Percentiles rank a stretch among this genome's conserved stretches.
Evolutionary conservation across 1,140 invertebrate genomes (phyloP).

Genomic region (Conus ventricosus): DNA sequence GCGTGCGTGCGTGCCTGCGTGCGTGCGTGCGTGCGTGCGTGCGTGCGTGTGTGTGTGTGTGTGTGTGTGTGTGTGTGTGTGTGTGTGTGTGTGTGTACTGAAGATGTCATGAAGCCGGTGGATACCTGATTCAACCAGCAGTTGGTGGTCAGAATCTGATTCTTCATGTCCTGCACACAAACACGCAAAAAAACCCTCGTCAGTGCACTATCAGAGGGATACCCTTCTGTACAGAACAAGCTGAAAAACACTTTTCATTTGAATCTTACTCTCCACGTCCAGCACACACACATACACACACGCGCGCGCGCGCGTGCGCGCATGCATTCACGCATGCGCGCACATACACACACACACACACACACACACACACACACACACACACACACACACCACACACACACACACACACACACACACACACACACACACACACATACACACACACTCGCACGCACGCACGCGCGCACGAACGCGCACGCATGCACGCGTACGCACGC

Average conservation of each 20-base stretch:
- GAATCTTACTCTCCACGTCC: neutral
- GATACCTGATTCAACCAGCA: constrained; percentile 87
- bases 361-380: too few relatives aligned
- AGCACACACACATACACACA: constrained; percentile 39
- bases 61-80: too few relatives aligned
- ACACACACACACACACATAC: constrained; percentile 32
- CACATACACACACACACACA: too few relatives aligned
- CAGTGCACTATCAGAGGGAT: too few relatives aligned
- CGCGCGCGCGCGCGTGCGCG: constrained; percentile 23
- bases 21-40: too few relatives aligned
- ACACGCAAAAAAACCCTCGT: neutral
- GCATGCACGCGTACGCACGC: constrained; percentile 35
- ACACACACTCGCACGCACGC: constrained; percentile 35
- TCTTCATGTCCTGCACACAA: constrained; percentile 78
- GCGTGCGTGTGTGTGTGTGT: too few relatives aligned
- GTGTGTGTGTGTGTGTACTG: too few relatives aligned
- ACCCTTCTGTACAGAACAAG: neutral
- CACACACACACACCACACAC: too few relatives aligned
- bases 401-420: too few relatives aligned
- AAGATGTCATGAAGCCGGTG: too few relatives aligned
- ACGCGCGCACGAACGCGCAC: constrained; percentile 24
- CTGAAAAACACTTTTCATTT: neutral
- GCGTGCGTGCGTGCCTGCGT: too few relatives aligned
- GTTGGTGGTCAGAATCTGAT: constrained; percentile 87
- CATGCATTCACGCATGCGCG: constrained; percentile 6